These are phyloP conservation scores for Sternotherus odoratus DNA, from an alignment of 2,797 vertebrate species.

Conservation along the genomic window DNA sequence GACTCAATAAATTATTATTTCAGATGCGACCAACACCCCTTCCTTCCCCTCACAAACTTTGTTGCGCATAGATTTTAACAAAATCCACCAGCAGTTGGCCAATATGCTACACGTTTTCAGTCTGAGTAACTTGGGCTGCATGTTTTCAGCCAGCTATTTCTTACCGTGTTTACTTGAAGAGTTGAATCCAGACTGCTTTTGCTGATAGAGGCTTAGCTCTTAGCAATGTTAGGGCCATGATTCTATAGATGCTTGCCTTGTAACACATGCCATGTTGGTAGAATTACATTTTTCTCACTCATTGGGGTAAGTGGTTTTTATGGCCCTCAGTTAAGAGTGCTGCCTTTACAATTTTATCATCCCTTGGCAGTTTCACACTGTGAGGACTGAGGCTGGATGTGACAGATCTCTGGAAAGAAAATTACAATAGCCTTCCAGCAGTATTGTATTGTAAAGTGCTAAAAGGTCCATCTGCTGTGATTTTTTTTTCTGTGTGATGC, in stretches of 20 bases:
- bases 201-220: neutral
- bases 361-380: neutral
- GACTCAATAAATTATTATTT: conserved; percentile 38
- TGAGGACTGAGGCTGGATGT: conserved; percentile 7
- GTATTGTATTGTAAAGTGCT: neutral
- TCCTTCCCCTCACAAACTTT: conserved; percentile 24
- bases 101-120: conserved; percentile 14
- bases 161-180: neutral
- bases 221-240: neutral
- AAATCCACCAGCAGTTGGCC: neutral
- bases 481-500: neutral
- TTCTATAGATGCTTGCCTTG: neutral
- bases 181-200: neutral
- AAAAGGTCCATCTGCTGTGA: neutral
- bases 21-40: conserved; percentile 2
- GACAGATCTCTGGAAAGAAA: conserved; percentile 57
- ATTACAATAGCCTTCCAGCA: conserved; percentile 35
- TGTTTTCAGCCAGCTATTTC: neutral
- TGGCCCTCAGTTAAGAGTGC: neutral
- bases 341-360: conserved; percentile 11
- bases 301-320: neutral
- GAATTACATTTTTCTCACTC: conserved; percentile 30
- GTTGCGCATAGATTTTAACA: conserved; percentile 25
- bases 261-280: rapidly evolving
- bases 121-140: neutral